phyloP scores from a whole-genome alignment of 1,140 invertebrate genomes.

The Halesus radiatus region DNA sequence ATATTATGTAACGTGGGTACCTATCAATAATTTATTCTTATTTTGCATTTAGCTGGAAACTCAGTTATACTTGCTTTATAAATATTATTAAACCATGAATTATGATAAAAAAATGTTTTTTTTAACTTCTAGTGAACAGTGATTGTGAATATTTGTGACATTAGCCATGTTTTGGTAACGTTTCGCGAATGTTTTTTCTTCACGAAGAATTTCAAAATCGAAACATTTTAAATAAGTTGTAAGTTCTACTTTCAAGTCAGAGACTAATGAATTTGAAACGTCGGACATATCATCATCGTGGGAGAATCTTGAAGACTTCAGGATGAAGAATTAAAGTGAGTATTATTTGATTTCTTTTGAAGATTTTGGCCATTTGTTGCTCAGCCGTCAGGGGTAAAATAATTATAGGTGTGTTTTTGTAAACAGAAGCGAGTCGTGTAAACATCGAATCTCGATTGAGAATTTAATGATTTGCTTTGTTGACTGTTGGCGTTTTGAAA shows the following conservation, averaged over 20 bases:
- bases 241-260: not conserved
- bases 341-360: slow-evolving; percentile 1
- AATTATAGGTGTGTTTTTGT: not conserved
- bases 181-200: too few relatives aligned
- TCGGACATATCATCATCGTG: not conserved
- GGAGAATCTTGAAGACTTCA: not conserved
- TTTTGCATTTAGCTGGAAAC: too few relatives aligned
- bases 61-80: too few relatives aligned
- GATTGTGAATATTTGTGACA: too few relatives aligned
- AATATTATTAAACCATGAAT: too few relatives aligned
- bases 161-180: too few relatives aligned
- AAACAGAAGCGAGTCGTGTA: not conserved
- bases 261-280: not conserved
- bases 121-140: too few relatives aligned
- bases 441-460: not conserved
- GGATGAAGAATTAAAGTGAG: slow-evolving; percentile 11
- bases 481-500: not conserved
- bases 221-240: not conserved
- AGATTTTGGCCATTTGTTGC: not conserved
- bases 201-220: not conserved
- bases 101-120: too few relatives aligned
- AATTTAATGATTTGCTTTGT: not conserved
- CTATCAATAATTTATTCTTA: too few relatives aligned
- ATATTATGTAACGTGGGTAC: too few relatives aligned
- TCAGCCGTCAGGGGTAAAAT: not conserved